Evolutionary conservation across 2,113 vertebrate genomes (phyloP), one percentile per base, ranked within the genome.

Genomic region (Micromys minutus): DNA sequence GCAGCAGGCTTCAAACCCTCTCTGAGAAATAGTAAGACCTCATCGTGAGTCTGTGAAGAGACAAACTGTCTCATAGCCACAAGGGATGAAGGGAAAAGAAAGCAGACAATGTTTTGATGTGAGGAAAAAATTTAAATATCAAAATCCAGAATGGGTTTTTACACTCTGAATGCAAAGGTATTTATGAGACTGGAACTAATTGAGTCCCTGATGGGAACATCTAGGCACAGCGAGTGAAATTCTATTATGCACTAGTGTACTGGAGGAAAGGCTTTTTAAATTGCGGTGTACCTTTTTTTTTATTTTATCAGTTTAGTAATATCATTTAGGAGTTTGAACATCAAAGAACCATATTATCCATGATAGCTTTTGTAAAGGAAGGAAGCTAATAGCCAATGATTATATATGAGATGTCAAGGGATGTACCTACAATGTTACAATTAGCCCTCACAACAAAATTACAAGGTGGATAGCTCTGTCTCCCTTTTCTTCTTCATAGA

Each of bases 311-410:
- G 3, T 80, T 90, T 79, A 79, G 71, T 24, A n/a, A 83, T 9
- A 42, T 4, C 47, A 12, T 52, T 3, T 61, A 79, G 89, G 31
- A 84, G 45, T 90, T 75, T 50, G 19, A 94, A 91, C 22, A 50
- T 61, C 63, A 59, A 92, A 83, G 4, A 88, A 42, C 80, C 31
- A 36, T 71, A 34, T 72, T 87, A 91, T 79, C 83, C 26, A 13
- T 12, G 17, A 42, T 24, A 89, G 67, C 57, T 87, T 94, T 89
- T 81, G 36, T 77, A 91, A 93, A 93, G 42, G 50, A 89, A 90
- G 57, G 26, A 81, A 72, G 71, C 34, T 87, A 80, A 89, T 21
- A 55, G 59, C 21, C 47, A 57, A 34, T 77, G 29, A 26, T 55
- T 71, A 19, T 34, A 9, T n/a, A 12, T 59, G 26, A 88, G 34